Conservation (phyloP, 2,113 vertebrate species). For the Pomatostomus ruficeps region DNA sequence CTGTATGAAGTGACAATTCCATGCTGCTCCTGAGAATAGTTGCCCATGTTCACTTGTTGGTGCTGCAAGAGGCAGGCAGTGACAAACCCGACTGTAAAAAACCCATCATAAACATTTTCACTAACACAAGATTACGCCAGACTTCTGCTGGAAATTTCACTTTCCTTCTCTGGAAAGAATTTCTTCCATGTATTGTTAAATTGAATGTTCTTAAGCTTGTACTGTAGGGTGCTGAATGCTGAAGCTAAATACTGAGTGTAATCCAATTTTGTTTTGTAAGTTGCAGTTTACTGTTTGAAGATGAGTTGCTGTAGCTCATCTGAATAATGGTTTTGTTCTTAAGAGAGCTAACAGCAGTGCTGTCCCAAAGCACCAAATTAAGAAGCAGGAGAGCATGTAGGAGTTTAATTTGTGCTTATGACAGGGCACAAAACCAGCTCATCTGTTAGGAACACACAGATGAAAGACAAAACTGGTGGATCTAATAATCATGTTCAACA, state of each 20-base stretch:
- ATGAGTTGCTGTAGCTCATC: not conserved
- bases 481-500: constrained; percentile 25
- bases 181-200: not conserved
- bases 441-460: constrained; percentile 47
- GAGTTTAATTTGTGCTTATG: constrained; percentile 67
- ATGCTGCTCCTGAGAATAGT: not conserved
- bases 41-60: not conserved
- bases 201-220: not conserved
- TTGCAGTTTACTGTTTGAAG: constrained; percentile 20
- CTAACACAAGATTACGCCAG: not conserved
- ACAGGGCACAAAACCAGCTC: constrained; percentile 50
- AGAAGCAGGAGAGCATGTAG: constrained; percentile 45
- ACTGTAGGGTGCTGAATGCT: not conserved
- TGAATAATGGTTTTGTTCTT: constrained; percentile 27
- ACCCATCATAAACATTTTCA: not conserved
- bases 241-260: not conserved
- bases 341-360: constrained; percentile 4
- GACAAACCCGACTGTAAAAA: not conserved
- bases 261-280: not conserved
- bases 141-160: not conserved
- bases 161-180: not conserved
- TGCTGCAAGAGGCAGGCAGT: not conserved
- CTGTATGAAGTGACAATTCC: not conserved
- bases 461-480: constrained; percentile 47
- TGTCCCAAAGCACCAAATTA: constrained; percentile 60